Evolutionary conservation across 2,797 vertebrate species (phyloP), one percentile per base, ranked within the genome.

Genomic region (Paguma larvata): DNA sequence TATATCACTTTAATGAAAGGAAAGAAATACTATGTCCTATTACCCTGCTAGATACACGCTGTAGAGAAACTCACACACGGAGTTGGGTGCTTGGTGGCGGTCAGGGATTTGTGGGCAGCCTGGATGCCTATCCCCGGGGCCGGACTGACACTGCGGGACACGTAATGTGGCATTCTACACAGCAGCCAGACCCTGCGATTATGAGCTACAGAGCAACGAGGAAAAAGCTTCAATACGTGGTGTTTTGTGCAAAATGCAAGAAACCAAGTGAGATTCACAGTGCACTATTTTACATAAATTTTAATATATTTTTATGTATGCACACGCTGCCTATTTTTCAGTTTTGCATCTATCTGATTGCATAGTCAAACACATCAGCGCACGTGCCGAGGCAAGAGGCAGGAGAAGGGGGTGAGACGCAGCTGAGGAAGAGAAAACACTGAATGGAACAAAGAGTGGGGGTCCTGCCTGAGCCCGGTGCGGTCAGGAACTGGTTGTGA

Each of bases 331-430:
- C 46, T 41, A 0, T 15, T 59, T 48, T 73, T 48, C 88, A 15
- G 18, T 34, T 23, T 0, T 14, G 0, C 27, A 1, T 56, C 41
- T 59, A 0, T 18, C 32, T 25, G 15, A 5, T 14, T 3, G 2
- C 84, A 27, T 8, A 8, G 27, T 73, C 6, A 63, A 32, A 6
- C n/a, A 32, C 80, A 18, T 32, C 19, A 0, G 41, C 3, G 80
- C 6, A 4, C 13, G 18, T 2, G 21, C 48, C 0, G 0, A 13
- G 8, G 4, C 2, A 2, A 27, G 48, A 70, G 56, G 34, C 15
- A 0, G 16, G 38, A 0, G 14, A 0, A 0, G 11, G 14, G n/a
- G 6, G 41, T 0, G 10, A 6, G 16, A 8, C 14, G 9, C n/a
- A 2, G 18, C 6, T 2, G 0, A 0, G 48, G 51, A 48, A 18